phyloP scores from a whole-genome alignment of 2,888 invertebrate species.

The Hoplodrina blanda region DNA sequence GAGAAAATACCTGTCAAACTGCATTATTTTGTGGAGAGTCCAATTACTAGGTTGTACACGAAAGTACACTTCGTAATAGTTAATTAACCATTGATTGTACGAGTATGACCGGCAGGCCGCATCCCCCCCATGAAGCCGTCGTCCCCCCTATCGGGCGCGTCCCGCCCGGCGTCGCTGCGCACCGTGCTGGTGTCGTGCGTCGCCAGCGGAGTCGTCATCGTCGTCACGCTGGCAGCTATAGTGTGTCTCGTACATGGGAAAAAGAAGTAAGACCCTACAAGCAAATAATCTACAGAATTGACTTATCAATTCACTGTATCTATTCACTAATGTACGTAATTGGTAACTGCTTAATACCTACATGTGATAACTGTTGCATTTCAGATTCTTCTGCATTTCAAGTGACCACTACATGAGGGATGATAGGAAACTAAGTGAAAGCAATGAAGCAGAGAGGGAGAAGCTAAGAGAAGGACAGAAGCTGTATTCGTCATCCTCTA shows the following conservation, averaged over 20 bases:
- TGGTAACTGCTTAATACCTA: too few species aligned
- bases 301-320: background rate
- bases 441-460: constrained; percentile 88
- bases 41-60: too few species aligned
- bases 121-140: constrained; percentile 83
- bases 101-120: constrained; percentile 75
- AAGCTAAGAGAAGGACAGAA: constrained; percentile 88
- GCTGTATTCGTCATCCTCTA: constrained; percentile 88
- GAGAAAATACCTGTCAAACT: too few species aligned
- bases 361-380: constrained; percentile 35
- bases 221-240: constrained; percentile 81
- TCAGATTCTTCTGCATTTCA: constrained; percentile 86
- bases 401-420: constrained; percentile 86
- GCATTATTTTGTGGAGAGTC: too few species aligned
- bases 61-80: too few species aligned
- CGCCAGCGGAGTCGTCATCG: constrained; percentile 82
- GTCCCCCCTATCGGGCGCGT: constrained; percentile 80
- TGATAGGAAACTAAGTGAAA: constrained; percentile 87
- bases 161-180: constrained; percentile 76
- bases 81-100: background rate
- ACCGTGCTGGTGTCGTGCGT: constrained; percentile 83
- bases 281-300: too few species aligned
- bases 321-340: too few species aligned
- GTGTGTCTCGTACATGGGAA: constrained; percentile 84
- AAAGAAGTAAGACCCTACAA: constrained; percentile 74